These are phyloP conservation scores for Lanius ludovicianus DNA, from an alignment of 2,113 vertebrate genomes.

Conservation along the genomic window DNA sequence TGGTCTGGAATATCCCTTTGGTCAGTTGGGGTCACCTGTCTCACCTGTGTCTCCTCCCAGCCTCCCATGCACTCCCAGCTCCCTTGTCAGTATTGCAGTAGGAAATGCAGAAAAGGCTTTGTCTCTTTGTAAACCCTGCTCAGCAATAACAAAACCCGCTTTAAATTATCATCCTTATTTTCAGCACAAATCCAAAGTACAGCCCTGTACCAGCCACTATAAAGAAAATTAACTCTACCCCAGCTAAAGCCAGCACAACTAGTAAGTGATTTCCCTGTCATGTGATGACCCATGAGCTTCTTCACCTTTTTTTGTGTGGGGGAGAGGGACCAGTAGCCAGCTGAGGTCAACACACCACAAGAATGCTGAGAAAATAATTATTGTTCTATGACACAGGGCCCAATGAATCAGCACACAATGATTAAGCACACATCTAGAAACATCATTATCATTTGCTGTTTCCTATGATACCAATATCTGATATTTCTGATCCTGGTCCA, in stretches of 20 bases:
- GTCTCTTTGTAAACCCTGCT: background rate
- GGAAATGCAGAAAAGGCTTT: background rate
- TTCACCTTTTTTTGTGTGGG: background rate
- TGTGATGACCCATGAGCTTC: background rate
- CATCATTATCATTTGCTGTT: background rate
- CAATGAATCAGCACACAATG: background rate
- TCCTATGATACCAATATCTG: background rate
- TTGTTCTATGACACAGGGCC: background rate
- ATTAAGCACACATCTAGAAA: background rate
- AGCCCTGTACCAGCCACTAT: accelerated
- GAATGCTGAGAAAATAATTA: background rate
- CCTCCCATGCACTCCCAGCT: background rate
- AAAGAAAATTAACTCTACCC: background rate
- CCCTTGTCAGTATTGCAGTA: background rate
- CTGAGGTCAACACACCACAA: background rate
- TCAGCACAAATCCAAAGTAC: background rate
- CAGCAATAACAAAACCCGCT: background rate
- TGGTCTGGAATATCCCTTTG: background rate
- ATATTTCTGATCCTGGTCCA: background rate
- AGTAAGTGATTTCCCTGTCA: background rate
- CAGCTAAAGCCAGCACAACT: background rate
- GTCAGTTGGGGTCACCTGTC: background rate
- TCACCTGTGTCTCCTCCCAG: background rate
- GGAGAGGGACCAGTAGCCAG: background rate
- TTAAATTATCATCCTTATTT: background rate